Evolutionary conservation across 2,797 vertebrate genomes (phyloP).

Genomic region (Esox masquinongy): DNA sequence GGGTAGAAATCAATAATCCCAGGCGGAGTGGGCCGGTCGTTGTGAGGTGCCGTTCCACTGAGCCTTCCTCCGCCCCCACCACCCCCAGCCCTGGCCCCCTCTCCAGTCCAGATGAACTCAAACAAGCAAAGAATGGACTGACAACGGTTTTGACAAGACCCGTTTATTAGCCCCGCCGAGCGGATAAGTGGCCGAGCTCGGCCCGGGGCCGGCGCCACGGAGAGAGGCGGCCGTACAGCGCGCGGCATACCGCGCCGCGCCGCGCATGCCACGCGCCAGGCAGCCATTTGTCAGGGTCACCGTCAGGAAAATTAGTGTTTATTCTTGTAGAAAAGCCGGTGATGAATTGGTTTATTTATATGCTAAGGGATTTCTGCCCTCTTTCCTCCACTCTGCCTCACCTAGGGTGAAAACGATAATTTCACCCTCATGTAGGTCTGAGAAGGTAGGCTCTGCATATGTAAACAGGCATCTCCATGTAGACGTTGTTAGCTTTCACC

Average conservation of each 20-base stretch:
- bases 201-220: neutral
- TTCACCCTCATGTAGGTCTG: constrained; percentile 72
- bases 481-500: constrained; percentile 32
- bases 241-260: neutral
- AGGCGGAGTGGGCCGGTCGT: constrained; percentile 75
- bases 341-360: constrained; percentile 99
- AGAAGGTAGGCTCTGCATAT: constrained; percentile 63
- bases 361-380: constrained; percentile 85
- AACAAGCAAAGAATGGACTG: constrained; percentile 94
- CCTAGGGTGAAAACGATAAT: constrained; percentile 68
- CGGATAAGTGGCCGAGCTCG: constrained; percentile 60
- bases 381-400: constrained; percentile 15
- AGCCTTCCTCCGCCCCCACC: constrained; percentile 56
- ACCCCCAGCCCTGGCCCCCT: constrained; percentile 52
- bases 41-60: constrained; percentile 69
- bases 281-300: constrained; percentile 93
- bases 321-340: constrained; percentile 90
- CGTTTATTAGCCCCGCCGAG: constrained; percentile 89
- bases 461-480: constrained; percentile 45
- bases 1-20: constrained; percentile 96
- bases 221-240: neutral
- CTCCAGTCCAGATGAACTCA: constrained; percentile 86
- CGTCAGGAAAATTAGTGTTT: constrained; percentile 89
- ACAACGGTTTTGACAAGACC: constrained; percentile 89
- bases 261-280: constrained; percentile 13